phyloP scores from a whole-genome alignment of 2,797 vertebrate species.

The Acrocephalus scirpaceus region DNA sequence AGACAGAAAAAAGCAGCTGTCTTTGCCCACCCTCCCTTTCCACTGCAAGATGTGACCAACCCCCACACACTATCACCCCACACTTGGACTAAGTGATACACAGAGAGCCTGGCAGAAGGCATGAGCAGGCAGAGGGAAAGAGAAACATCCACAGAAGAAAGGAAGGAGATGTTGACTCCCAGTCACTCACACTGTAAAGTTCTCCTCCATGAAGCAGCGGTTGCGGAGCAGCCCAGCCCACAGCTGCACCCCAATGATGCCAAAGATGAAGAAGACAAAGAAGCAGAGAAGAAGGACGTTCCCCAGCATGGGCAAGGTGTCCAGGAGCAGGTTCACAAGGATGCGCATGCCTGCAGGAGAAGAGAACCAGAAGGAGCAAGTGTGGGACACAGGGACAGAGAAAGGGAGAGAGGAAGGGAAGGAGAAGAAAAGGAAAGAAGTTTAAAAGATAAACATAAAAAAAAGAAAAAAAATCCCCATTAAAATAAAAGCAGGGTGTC shows the following conservation, averaged over 20 bases:
- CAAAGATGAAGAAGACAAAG: slow-evolving; percentile 99
- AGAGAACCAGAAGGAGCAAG: slow-evolving; percentile 6
- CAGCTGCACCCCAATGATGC: slow-evolving; percentile 97
- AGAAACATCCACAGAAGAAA: neutral
- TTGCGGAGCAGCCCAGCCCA: slow-evolving; percentile 96
- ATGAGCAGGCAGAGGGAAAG: neutral
- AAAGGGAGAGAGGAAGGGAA: neutral
- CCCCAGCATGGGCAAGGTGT: slow-evolving; percentile 97
- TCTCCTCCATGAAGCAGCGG: slow-evolving; percentile 91
- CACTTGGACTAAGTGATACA: neutral
- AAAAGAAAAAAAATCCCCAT: neutral
- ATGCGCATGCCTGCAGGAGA: slow-evolving; percentile 88
- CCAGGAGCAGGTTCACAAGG: slow-evolving; percentile 95
- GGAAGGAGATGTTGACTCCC: neutral
- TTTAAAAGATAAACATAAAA: neutral
- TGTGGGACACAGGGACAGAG: neutral
- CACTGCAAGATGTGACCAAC: neutral
- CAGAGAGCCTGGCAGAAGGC: neutral
- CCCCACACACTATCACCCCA: accelerated
- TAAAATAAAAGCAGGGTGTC: neutral
- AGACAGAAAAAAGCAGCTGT: neutral
- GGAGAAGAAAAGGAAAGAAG: neutral
- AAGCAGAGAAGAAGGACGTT: slow-evolving; percentile 97
- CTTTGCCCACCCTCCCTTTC: neutral
- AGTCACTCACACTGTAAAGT: slow-evolving; percentile 92